Percentiles rank a stretch among this genome's conserved stretches.
phyloP scores from a whole-genome alignment of 2,797 vertebrate species.

The Buceros bicornis region DNA sequence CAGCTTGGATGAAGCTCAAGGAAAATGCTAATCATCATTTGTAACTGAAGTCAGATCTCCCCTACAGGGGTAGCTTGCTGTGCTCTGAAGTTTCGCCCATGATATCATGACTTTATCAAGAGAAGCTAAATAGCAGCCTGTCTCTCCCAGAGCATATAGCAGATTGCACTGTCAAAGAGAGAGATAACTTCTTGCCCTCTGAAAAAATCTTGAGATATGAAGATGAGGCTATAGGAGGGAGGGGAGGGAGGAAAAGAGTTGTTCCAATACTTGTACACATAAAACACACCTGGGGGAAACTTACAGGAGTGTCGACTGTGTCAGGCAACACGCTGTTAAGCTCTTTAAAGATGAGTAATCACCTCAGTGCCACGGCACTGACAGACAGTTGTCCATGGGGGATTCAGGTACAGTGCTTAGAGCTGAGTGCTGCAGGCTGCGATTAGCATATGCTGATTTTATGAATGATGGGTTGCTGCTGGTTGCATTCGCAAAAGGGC shows the following conservation, averaged over 20 bases:
- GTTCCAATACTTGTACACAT: fast-evolving
- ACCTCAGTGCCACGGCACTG: background rate
- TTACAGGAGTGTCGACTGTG: fast-evolving
- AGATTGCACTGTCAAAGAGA: background rate
- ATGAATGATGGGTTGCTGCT: background rate
- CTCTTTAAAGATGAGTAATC: background rate
- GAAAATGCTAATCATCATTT: constrained; percentile 10
- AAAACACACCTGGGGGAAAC: background rate
- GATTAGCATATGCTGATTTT: background rate
- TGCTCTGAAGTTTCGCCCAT: background rate
- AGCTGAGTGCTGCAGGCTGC: background rate
- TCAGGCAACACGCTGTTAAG: background rate
- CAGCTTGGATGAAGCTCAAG: background rate
- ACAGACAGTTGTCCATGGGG: background rate
- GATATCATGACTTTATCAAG: constrained; percentile 9
- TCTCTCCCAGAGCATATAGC: background rate
- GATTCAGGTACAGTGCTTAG: background rate
- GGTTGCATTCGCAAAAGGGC: background rate
- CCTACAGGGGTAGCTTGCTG: background rate
- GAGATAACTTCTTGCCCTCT: background rate
- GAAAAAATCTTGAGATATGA: background rate
- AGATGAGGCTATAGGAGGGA: background rate
- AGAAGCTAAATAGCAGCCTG: background rate
- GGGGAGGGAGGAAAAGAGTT: background rate
- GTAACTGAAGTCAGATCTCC: background rate